These are phyloP conservation scores for Natator depressus DNA, from an alignment of 2,113 vertebrate genomes.

Conservation along the genomic window DNA sequence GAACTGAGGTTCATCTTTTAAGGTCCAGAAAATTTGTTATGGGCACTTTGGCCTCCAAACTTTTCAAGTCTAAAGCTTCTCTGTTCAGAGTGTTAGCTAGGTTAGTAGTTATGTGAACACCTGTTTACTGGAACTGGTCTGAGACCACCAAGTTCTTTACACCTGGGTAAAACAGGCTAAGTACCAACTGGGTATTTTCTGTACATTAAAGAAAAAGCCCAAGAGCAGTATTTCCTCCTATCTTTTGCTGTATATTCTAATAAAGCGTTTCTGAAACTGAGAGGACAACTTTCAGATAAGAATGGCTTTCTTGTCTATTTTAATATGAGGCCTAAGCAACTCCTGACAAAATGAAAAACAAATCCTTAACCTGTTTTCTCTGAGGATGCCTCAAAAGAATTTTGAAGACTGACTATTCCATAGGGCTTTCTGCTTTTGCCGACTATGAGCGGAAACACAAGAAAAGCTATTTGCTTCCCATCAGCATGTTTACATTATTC, in stretches of 20 bases:
- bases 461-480: background rate
- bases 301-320: background rate
- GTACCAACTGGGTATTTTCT: background rate
- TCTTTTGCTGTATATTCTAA: rapidly evolving
- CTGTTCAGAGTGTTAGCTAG: background rate
- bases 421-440: background rate
- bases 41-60: background rate
- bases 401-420: background rate
- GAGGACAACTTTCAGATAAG: background rate
- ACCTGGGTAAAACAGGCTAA: background rate
- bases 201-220: background rate
- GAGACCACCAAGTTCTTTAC: background rate
- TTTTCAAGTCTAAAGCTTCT: background rate
- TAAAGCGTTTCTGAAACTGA: background rate
- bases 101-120: background rate
- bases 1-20: background rate
- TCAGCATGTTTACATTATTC: background rate
- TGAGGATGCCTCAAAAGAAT: background rate
- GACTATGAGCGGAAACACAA: rapidly evolving
- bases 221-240: background rate
- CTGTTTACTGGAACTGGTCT: background rate
- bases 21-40: background rate
- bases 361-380: background rate
- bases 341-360: background rate
- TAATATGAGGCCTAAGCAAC: background rate